Evolutionary conservation across 2,797 vertebrate species (phyloP).

Genomic region (Chaunax sp.): DNA sequence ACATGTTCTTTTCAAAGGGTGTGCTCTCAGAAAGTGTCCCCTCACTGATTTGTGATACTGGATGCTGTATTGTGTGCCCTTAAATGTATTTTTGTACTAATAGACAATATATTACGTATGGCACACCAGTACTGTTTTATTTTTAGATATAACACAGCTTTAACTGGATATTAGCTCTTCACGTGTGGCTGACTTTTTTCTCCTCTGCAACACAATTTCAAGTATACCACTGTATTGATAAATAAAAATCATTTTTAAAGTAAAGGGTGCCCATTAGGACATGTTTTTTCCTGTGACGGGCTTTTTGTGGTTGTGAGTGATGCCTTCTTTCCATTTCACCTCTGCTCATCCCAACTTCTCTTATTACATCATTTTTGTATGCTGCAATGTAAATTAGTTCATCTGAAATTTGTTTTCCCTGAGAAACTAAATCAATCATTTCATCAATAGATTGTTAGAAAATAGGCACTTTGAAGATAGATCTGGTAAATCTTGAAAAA

Average conservation of each 20-base stretch:
- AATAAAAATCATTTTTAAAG: conserved; percentile 99
- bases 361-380: too few species aligned
- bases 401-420: too few species aligned
- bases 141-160: conserved; percentile 97
- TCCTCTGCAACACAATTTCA: conserved; percentile 95
- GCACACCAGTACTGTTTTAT: conserved; percentile 94
- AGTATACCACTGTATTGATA: conserved; percentile 92
- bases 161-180: conserved; percentile 93
- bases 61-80: conserved; percentile 97
- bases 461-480: neutral
- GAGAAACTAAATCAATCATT: neutral
- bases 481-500: neutral
- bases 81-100: conserved; percentile 99
- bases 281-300: neutral
- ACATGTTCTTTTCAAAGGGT: conserved; percentile 72
- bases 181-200: conserved; percentile 90
- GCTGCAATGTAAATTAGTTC: too few species aligned
- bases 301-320: neutral
- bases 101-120: conserved; percentile 97
- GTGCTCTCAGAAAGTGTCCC: conserved; percentile 73
- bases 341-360: too few species aligned
- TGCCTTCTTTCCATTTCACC: neutral
- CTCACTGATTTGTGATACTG: conserved; percentile 95
- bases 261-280: conserved; percentile 73
- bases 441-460: neutral